Percentiles rank a stretch among this genome's conserved stretches.
Evolutionary conservation across 2,888 invertebrate genomes (phyloP).

Genomic region (Drosophila pullipes): DNA sequence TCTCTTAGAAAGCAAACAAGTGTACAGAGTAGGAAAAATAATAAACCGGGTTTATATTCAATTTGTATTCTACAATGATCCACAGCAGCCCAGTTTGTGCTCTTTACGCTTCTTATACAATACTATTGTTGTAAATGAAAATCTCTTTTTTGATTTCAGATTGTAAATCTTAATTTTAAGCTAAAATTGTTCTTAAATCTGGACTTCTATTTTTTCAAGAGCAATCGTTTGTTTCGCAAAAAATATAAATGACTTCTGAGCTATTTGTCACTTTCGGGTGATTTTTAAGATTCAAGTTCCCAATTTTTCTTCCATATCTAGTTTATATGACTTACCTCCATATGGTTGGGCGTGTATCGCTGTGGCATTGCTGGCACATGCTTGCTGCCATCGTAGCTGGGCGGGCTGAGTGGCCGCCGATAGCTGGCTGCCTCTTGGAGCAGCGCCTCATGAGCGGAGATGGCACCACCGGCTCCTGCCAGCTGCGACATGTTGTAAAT

Average conservation of each 20-base stretch:
- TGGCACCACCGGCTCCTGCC: conserved; percentile 63
- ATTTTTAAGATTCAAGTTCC: background rate
- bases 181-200: background rate
- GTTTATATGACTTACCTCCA: conserved; percentile 81
- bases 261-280: background rate
- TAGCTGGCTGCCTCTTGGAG: conserved; percentile 86
- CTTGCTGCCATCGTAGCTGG: conserved; percentile 86
- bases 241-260: background rate
- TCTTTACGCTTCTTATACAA: background rate
- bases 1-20: background rate
- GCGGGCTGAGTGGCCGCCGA: conserved; percentile 88
- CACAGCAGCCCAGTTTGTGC: background rate
- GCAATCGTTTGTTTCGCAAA: background rate
- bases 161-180: background rate
- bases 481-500: conserved; percentile 87
- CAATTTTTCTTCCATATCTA: no score
- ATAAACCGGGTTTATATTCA: background rate
- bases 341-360: conserved; percentile 84
- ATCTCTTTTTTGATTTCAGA: background rate
- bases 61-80: background rate
- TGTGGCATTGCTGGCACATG: conserved; percentile 84
- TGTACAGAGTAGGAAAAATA: background rate
- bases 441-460: conserved; percentile 81
- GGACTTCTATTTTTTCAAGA: background rate
- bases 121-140: background rate